A percentile compares a stretch with the other conserved stretches of the same genome.
Conservation (phyloP, 2,888 invertebrate genomes). For the Sinelater perroti region DNA sequence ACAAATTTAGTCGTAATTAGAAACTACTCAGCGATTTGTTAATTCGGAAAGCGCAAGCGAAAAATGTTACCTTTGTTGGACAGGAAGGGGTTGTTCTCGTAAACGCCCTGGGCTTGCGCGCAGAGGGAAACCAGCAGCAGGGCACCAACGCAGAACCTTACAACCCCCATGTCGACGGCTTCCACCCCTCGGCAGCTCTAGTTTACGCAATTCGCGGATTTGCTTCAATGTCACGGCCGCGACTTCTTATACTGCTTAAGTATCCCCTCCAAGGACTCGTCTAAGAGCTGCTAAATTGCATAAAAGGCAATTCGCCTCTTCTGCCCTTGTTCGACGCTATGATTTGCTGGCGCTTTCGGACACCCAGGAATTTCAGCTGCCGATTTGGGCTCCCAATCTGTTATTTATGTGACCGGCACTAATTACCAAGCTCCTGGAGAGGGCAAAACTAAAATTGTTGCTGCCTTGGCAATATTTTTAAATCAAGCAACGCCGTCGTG, state of each 20-base stretch:
- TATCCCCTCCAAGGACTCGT: slow-evolving; percentile 26
- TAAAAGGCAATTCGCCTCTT: slow-evolving; percentile 28
- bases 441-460: too few species aligned
- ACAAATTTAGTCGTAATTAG: neutral
- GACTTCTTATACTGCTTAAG: slow-evolving; percentile 39
- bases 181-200: slow-evolving; percentile 1
- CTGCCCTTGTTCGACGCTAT: neutral
- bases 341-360: neutral
- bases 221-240: slow-evolving; percentile 51
- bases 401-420: too few species aligned
- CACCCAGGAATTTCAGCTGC: too few species aligned
- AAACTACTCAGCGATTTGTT: too few species aligned
- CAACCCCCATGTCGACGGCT: slow-evolving; percentile 4
- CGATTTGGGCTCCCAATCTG: too few species aligned
- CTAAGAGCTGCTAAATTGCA: slow-evolving; percentile 22
- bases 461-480: too few species aligned
- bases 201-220: slow-evolving; percentile 45
- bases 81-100: slow-evolving; percentile 36
- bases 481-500: too few species aligned
- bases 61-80: slow-evolving; percentile 30
- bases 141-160: slow-evolving; percentile 19
- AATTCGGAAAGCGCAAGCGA: too few species aligned
- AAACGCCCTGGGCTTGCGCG: slow-evolving; percentile 5
- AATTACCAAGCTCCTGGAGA: too few species aligned
- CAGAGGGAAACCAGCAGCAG: slow-evolving; percentile 1